Percentiles rank a stretch among this genome's conserved stretches.
phyloP scores from a whole-genome alignment of 2,888 invertebrate species.

The Mylabris sibirica region DNA sequence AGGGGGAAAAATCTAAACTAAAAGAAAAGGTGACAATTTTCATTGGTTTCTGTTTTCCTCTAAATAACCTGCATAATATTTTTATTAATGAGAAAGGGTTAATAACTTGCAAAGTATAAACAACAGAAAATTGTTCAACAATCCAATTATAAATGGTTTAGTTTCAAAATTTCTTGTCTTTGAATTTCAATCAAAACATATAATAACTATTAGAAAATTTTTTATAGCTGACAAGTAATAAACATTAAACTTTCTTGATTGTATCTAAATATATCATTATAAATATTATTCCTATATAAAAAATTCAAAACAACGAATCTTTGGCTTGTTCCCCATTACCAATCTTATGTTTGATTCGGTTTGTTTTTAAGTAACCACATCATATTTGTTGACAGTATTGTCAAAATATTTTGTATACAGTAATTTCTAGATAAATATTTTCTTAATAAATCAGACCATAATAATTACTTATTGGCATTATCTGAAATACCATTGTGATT shows the following conservation, averaged over 20 bases:
- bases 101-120: constrained; percentile 37
- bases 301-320: constrained; percentile 78
- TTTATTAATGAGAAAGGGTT: constrained; percentile 16
- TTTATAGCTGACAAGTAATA: constrained; percentile 35
- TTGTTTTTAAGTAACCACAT: constrained; percentile 41
- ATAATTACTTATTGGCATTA: constrained; percentile 38
- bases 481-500: constrained; percentile 56
- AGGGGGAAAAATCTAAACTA: background rate
- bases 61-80: background rate
- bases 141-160: constrained; percentile 31
- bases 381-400: constrained; percentile 52
- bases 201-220: constrained; percentile 40
- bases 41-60: background rate
- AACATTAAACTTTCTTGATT: constrained; percentile 51
- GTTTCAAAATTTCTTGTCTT: background rate
- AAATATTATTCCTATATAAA: constrained; percentile 60
- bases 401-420: constrained; percentile 48
- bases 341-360: constrained; percentile 61
- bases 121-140: constrained; percentile 36
- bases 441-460: constrained; percentile 48
- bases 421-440: constrained; percentile 17
- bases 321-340: constrained; percentile 85
- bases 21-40: background rate
- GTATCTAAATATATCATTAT: constrained; percentile 59
- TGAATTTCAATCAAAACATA: constrained; percentile 37